A percentile compares a stretch with the other conserved stretches of the same genome.
phyloP scores from a whole-genome alignment of 2,113 vertebrate genomes.

The Okapia johnstoni region DNA sequence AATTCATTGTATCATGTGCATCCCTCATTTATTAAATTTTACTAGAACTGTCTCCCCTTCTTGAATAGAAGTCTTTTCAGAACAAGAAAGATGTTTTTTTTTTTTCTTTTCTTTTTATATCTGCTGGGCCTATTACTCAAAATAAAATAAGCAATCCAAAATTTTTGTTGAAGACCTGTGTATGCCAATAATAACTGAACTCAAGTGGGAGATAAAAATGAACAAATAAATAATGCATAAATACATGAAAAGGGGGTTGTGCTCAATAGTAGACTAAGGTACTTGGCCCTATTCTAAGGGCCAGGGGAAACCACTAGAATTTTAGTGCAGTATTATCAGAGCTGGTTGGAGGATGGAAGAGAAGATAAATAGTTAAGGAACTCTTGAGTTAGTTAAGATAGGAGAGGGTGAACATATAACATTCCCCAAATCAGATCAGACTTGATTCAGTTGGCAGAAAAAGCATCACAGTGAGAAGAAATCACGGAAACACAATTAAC shows the following conservation, averaged over 20 bases:
- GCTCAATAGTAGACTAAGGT: background rate
- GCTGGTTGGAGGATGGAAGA: background rate
- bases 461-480: background rate
- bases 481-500: background rate
- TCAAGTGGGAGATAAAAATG: background rate
- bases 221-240: background rate
- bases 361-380: background rate
- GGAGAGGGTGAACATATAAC: background rate
- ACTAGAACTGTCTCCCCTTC: background rate
- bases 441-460: background rate
- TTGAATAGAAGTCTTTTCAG: background rate
- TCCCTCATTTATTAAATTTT: background rate
- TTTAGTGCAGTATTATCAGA: background rate
- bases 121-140: background rate
- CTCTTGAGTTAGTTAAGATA: background rate
- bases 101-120: background rate
- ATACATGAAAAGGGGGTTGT: background rate
- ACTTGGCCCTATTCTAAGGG: background rate
- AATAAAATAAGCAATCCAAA: background rate
- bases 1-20: background rate
- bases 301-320: background rate
- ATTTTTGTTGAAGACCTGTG: background rate
- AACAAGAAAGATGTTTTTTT: background rate
- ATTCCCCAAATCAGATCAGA: background rate
- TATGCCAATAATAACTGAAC: background rate